Conservation (phyloP, 2,113 vertebrate species). For the Plotosus lineatus region DNA sequence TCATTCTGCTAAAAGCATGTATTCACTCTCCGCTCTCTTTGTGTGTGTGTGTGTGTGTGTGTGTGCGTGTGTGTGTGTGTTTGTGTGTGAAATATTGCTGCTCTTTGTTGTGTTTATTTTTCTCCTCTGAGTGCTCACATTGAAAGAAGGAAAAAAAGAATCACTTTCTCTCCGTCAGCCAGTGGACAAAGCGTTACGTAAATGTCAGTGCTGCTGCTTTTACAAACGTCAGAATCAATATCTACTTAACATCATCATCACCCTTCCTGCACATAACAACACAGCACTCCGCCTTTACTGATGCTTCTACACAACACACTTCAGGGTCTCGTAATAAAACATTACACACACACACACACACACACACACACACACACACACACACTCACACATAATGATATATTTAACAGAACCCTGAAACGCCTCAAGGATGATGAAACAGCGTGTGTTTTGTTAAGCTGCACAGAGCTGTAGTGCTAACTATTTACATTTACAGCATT, state of each 20-base stretch:
- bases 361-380: slow-evolving; percentile 2
- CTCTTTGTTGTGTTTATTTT: neutral
- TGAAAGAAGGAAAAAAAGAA: neutral
- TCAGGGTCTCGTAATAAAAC: neutral
- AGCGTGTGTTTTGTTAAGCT: too few relatives aligned
- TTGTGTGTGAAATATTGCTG: neutral
- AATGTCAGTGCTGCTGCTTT: slow-evolving; percentile 1
- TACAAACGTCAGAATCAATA: neutral
- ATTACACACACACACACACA: slow-evolving; percentile 9
- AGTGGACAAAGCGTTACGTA: neutral
- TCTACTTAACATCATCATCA: neutral
- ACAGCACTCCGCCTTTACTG: neutral
- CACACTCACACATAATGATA: neutral
- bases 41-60: neutral
- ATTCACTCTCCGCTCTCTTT: too few relatives aligned
- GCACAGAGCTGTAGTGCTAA: too few relatives aligned
- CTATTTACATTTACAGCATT: too few relatives aligned
- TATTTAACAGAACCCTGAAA: neutral
- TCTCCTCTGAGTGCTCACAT: neutral
- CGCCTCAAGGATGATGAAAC: too few relatives aligned
- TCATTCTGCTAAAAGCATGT: neutral
- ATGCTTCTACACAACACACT: neutral
- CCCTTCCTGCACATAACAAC: neutral
- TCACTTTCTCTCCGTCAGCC: neutral
- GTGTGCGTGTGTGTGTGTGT: neutral